Conservation (phyloP, 2,888 invertebrate species). For the Gymnosoma rotundatum region DNA sequence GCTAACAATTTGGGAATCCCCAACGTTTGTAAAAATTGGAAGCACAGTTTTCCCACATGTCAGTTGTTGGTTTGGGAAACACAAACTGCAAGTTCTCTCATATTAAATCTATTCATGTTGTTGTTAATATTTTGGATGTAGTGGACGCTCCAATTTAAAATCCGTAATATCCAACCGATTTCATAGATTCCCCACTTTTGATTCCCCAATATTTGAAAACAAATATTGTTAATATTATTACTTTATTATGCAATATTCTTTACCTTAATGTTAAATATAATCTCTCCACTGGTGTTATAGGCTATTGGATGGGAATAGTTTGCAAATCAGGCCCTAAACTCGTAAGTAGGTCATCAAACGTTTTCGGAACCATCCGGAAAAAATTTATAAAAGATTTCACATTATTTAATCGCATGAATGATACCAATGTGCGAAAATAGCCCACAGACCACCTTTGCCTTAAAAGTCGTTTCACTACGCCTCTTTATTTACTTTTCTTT, state of each 20-base stretch:
- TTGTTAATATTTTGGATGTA: background rate
- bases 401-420: no score
- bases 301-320: background rate
- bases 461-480: no score
- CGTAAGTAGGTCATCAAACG: background rate
- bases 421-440: no score
- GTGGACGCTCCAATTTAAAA: slow-evolving; percentile 12
- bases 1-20: background rate
- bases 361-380: background rate
- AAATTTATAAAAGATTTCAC: slow-evolving; percentile 8
- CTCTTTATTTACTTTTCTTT: no score
- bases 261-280: background rate
- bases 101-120: background rate
- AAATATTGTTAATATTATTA: background rate
- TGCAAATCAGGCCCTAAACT: background rate
- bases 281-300: background rate
- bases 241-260: background rate
- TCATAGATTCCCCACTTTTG: background rate
- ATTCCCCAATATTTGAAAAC: background rate
- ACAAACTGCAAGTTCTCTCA: slow-evolving; percentile 1
- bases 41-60: background rate
- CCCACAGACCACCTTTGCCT: no score
- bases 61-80: background rate
- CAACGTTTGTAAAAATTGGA: background rate
- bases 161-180: background rate